Evolutionary conservation across 2,113 vertebrate species (phyloP).

Genomic region (Pterocles gutturalis): DNA sequence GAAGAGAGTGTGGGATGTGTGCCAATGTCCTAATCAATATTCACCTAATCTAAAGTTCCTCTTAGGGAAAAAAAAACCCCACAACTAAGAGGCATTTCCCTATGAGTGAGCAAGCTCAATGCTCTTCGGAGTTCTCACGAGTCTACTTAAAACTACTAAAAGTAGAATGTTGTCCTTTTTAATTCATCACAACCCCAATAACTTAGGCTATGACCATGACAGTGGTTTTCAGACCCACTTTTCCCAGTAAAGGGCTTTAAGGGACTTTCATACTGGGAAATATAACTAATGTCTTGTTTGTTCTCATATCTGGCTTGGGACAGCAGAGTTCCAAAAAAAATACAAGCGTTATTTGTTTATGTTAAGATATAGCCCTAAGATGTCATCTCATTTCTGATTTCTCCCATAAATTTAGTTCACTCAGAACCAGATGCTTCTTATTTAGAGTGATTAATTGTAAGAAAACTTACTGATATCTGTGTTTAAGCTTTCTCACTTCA

Average conservation of each 20-base stretch:
- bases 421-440: conserved; percentile 13
- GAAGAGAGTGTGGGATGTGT: neutral
- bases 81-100: neutral
- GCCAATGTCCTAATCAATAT: neutral
- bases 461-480: neutral
- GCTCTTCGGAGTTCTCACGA: neutral
- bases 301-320: conserved; percentile 26
- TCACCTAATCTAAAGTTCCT: neutral
- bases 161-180: conserved; percentile 4
- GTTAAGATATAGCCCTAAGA: conserved; percentile 35
- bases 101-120: neutral
- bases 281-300: neutral
- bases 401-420: neutral
- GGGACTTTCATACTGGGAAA: conserved; percentile 30
- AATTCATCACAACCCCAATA: neutral
- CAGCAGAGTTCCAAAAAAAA: conserved; percentile 53
- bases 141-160: conserved; percentile 12
- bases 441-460: conserved; percentile 5
- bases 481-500: conserved; percentile 3
- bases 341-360: conserved; percentile 38
- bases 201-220: neutral
- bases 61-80: neutral
- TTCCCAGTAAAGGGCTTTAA: conserved; percentile 16
- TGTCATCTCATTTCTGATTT: conserved; percentile 20
- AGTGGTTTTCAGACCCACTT: neutral